These are phyloP conservation scores for Dione juno DNA, from an alignment of 2,888 invertebrate species.

Conservation along the genomic window DNA sequence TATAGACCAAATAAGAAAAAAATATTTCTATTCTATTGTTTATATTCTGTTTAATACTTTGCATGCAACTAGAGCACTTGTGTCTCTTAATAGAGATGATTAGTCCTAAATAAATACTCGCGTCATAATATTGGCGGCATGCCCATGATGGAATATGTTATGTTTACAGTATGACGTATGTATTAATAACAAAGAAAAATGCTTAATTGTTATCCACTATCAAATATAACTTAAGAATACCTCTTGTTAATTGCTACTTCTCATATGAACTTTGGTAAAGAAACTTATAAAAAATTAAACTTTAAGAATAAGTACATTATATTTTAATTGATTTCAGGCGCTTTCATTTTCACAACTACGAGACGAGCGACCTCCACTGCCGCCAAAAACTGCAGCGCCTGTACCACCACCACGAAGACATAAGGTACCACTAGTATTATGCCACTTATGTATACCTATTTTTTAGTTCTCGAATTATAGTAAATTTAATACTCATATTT, in stretches of 20 bases:
- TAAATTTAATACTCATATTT: conserved; percentile 15
- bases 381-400: conserved; percentile 75
- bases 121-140: conserved; percentile 47
- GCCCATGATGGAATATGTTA: conserved; percentile 41
- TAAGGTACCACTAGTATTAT: conserved; percentile 59
- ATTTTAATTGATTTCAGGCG: conserved; percentile 56
- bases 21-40: background rate
- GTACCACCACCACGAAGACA: conserved; percentile 79
- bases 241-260: background rate
- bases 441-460: background rate
- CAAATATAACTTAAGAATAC: background rate
- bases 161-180: conserved; percentile 36
- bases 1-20: background rate
- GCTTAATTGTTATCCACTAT: background rate
- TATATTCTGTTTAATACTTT: conserved; percentile 18
- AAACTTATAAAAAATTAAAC: background rate
- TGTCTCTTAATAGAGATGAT: conserved; percentile 40
- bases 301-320: background rate
- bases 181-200: conserved; percentile 30
- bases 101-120: conserved; percentile 46
- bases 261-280: background rate
- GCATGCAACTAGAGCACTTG: conserved; percentile 30
- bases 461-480: background rate
- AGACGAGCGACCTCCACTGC: conserved; percentile 77
- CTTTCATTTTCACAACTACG: conserved; percentile 65